A percentile compares a stretch with the other conserved stretches of the same genome.
Evolutionary conservation across 2,113 vertebrate genomes (phyloP).

Genomic region (Triplophysa rosa): DNA sequence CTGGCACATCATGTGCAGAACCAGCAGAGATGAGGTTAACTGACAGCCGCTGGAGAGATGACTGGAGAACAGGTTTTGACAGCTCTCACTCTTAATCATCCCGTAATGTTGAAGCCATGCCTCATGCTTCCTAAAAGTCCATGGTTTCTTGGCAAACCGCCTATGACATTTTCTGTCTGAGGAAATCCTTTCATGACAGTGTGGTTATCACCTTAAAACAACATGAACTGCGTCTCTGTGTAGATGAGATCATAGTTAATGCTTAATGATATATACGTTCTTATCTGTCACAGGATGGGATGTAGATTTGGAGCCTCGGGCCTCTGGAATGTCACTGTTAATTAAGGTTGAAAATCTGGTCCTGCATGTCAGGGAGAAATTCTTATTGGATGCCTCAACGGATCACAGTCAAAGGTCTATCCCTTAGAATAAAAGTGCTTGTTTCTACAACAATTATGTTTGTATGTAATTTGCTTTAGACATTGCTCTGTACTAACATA

Average conservation of each 20-base stretch:
- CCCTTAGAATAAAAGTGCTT: background rate
- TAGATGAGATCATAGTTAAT: conserved; percentile 21
- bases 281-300: background rate
- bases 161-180: conserved; percentile 20
- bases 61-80: conserved; percentile 20
- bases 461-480: background rate
- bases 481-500: background rate
- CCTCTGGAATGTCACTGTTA: background rate
- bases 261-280: background rate
- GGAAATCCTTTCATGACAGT: conserved; percentile 11
- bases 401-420: conserved; percentile 19
- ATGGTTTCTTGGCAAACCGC: background rate
- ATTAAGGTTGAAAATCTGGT: conserved; percentile 10
- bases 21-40: background rate
- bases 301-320: conserved; percentile 14
- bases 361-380: conserved; percentile 1
- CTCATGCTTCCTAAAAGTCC: background rate
- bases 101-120: conserved; percentile 6
- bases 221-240: conserved; percentile 1
- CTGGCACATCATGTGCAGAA: too few relatives aligned
- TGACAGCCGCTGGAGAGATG: background rate
- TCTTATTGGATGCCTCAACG: conserved; percentile 2
- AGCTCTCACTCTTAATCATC: conserved; percentile 32
- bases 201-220: conserved; percentile 1
- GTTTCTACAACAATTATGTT: background rate